Base-by-base conservation (phyloP, 2,888 invertebrate genomes). In the Macaria notata region DNA sequence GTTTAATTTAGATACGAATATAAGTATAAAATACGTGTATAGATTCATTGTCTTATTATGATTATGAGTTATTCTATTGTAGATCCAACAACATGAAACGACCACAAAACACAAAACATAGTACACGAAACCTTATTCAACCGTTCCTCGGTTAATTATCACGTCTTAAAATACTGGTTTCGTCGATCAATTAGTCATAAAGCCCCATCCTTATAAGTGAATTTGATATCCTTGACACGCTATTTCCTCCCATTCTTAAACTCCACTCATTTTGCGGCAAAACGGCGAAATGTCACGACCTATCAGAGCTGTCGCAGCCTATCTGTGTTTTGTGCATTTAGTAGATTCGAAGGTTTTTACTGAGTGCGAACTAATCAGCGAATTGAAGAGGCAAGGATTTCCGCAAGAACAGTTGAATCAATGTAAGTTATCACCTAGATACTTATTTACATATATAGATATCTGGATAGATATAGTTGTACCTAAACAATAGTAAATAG, bases 301-400 rank as follows among this genome's bases (percentile, higher is more conserved):
- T 49, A 46, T 68, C 55, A 43, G 49, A 41, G 49, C 72, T 6
- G 53, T 66, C 6, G 19, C 66, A n/a, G 41, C 68, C 53, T 53
- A 59, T 9, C 9, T 67, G 46, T 54, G 46, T 57, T 68, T 70
- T 36, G 42, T 64, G 49, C 33, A 63, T 46, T 49, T 56, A 44
- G 41, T 55, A 30, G 47, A 63, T 54, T 54, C 64, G 29, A 75
- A 68, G 61, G 70, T 60, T 1, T 78, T 83, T 46, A 63, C 69
- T 4, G 66, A 72, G 41, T 84, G 84, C 64, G 79, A 76, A 49
- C 61, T 86, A 41, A 73, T 69, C 19, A 59, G 45, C 36, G 83
- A 81, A 59, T 66, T 86, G 31, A 60, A 61, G 44, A 66, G 56
- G 19, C 77, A 81, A 58, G 83, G 81, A 0, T 80, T 84, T 62